Base-by-base conservation (phyloP, 1,140 invertebrate genomes). In the Drosophila orosa region DNA sequence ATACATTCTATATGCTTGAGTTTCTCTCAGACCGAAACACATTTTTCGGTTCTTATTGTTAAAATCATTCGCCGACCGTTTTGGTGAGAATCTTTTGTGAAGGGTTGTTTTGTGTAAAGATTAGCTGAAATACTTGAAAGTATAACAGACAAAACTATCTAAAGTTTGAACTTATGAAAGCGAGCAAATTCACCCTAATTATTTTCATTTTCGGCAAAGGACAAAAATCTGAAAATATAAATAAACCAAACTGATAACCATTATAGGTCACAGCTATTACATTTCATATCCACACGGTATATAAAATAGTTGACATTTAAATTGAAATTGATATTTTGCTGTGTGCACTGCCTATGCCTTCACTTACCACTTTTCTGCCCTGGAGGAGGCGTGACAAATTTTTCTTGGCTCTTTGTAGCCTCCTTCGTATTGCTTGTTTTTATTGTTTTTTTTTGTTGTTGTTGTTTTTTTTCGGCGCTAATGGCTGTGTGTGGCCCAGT, bases 401-500 rank as follows among this genome's bases (percentile, higher is more conserved):
- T 29, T 68, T 39, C 15, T 61, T 52, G 25, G 35, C 47, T 19
- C 25, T 39, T 50, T 63, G 25, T 13, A 22, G 24, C 39, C 42
- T 25, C 3, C 19, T 35, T 52, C 4, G 48, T 22, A 33, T 8
- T 9, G 19, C 7, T 22, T 33, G 29, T 22, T 52, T 52, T 52
- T 52, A 52, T 52, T 35, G 44, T 35, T 27, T 44, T 55, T 65
- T 24, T 15, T 12, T 6, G 3, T 17, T 33, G 29, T 55, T 19
- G 5, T 44, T 44, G 2, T 25, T 10, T 22, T 56, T 35, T 50
- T 33, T 44, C 13, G 12, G 19, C 19, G 37, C 50, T 71, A 71
- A 71, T 71, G 67, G 67, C 35, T 44, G 60, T 61, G 56, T 35
- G 44, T 47, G 63, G 65, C 45, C 59, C 60, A 66, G 35, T 42